Evolutionary conservation across 1,140 invertebrate genomes (phyloP).

Genomic region (Drosophila elegans): DNA sequence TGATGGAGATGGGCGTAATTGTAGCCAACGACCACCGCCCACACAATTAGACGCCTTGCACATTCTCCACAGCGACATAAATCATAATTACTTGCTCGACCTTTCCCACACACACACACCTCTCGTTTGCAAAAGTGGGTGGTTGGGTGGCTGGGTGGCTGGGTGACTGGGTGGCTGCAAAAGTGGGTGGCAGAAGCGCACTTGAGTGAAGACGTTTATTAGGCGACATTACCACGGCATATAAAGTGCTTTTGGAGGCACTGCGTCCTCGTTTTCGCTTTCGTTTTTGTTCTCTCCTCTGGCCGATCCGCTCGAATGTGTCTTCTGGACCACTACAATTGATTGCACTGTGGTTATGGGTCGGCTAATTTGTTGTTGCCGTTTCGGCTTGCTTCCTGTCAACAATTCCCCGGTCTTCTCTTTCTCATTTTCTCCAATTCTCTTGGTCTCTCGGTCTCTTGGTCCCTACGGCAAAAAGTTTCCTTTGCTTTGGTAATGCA

Average conservation of each 20-base stretch:
- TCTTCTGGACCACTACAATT: conserved; percentile 70
- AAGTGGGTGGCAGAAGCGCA: conserved; percentile 39
- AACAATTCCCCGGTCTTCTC: conserved; percentile 23
- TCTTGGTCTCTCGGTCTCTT: conserved; percentile 14
- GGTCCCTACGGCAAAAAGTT: conserved; percentile 45
- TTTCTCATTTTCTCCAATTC: neutral
- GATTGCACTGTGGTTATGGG: conserved; percentile 75
- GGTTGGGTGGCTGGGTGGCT: neutral
- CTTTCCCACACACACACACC: conserved; percentile 16
- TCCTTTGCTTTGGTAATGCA: conserved; percentile 37
- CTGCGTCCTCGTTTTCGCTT: conserved; percentile 3
- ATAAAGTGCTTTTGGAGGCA: conserved; percentile 72
- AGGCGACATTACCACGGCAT: conserved; percentile 77
- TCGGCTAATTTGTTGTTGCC: conserved; percentile 67
- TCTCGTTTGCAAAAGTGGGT: neutral
- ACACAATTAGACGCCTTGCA: conserved; percentile 74
- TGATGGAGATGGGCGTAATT: conserved; percentile 54
- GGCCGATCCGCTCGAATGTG: conserved; percentile 27
- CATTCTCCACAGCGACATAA: conserved; percentile 67
- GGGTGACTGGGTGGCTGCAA: neutral
- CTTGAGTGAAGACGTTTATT: conserved; percentile 78
- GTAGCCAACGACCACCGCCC: conserved; percentile 58
- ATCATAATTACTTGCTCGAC: conserved; percentile 72
- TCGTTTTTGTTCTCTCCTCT: neutral
- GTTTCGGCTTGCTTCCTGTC: conserved; percentile 40